Evolutionary conservation across 2,888 invertebrate genomes (phyloP).

Genomic region (Carcina quercana): DNA sequence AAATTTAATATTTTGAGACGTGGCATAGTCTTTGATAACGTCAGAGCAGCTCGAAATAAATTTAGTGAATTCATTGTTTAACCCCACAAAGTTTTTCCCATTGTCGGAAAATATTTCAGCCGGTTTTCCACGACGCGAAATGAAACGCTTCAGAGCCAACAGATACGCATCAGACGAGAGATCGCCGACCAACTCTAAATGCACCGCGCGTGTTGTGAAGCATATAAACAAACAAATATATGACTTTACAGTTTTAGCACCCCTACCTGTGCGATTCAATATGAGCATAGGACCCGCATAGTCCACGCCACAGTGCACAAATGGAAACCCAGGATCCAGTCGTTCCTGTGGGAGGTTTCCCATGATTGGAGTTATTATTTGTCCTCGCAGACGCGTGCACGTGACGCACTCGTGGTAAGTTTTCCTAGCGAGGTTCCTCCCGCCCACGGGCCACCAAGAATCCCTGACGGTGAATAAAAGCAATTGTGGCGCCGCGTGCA

Average conservation of each 20-base stretch:
- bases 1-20: too few relatives aligned
- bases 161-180: constrained; percentile 4
- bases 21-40: neutral
- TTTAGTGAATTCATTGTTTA: neutral
- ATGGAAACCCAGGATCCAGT: constrained; percentile 8
- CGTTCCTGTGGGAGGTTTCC: constrained; percentile 7
- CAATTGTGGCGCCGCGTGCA: constrained; percentile 5
- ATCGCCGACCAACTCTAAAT: constrained; percentile 3
- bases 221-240: constrained; percentile 1
- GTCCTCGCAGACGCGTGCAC: constrained; percentile 5
- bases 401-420: constrained; percentile 1
- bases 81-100: constrained; percentile 1
- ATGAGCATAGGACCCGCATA: constrained; percentile 1
- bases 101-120: constrained; percentile 7
- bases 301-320: constrained; percentile 2
- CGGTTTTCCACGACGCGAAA: constrained; percentile 7
- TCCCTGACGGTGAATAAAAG: constrained; percentile 1
- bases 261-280: constrained; percentile 2
- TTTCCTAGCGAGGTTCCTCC: constrained; percentile 4
- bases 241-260: neutral
- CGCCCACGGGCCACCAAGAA: constrained; percentile 4
- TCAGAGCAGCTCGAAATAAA: neutral
- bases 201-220: constrained; percentile 3
- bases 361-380: constrained; percentile 9
- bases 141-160: constrained; percentile 5